phyloP scores from a whole-genome alignment of 1,140 invertebrate genomes.

The Temnothorax longispinosus region DNA sequence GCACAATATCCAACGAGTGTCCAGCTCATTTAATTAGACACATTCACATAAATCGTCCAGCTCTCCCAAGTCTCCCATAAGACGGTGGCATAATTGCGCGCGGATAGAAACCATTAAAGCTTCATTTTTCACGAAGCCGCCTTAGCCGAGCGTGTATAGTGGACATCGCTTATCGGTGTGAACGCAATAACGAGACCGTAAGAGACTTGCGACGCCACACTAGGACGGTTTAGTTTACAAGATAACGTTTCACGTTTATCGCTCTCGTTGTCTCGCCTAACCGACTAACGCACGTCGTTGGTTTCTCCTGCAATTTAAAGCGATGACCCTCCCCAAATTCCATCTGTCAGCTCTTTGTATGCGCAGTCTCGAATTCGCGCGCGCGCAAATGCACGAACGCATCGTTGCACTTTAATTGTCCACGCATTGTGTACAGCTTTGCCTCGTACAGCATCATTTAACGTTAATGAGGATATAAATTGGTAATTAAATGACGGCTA shows the following conservation, averaged over 20 bases:
- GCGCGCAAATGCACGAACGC: not conserved
- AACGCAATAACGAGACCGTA: slow-evolving; percentile 44
- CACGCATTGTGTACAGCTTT: not conserved
- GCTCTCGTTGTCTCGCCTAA: not conserved
- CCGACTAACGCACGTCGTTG: not conserved
- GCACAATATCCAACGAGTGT: not conserved
- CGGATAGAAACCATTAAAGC: slow-evolving; percentile 38
- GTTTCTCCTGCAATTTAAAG: slow-evolving; percentile 10
- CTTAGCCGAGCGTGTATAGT: not conserved
- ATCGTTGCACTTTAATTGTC: not conserved
- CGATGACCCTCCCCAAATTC: not conserved
- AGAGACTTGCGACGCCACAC: not conserved
- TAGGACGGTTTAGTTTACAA: slow-evolving; percentile 31
- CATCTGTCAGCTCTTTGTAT: not conserved
- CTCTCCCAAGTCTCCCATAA: not conserved
- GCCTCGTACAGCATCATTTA: not conserved
- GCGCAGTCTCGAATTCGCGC: not conserved
- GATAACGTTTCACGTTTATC: slow-evolving; percentile 17
- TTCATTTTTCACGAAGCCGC: slow-evolving; percentile 42
- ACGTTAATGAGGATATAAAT: slow-evolving; percentile 49
- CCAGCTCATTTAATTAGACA: slow-evolving; percentile 27
- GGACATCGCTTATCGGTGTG: not conserved
- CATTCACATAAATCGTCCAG: slow-evolving; percentile 23
- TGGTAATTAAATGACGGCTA: slow-evolving; percentile 3
- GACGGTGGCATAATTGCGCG: slow-evolving; percentile 25